A percentile compares a stretch with the other conserved stretches of the same genome.
phyloP scores from a whole-genome alignment of 2,888 invertebrate genomes.

The Caenorhabditis sp. region DNA sequence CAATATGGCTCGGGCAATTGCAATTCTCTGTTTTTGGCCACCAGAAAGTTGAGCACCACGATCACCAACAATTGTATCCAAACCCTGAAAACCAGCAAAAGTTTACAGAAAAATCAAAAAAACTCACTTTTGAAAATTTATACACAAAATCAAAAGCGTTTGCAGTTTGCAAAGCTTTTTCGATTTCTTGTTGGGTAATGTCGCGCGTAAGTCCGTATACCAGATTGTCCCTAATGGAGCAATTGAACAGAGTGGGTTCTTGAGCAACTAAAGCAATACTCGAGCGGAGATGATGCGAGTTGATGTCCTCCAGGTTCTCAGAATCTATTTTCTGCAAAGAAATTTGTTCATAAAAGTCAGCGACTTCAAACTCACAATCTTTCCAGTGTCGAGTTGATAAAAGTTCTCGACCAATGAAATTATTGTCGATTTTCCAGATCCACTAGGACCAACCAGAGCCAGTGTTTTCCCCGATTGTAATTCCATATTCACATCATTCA shows the following conservation, averaged over 20 bases:
- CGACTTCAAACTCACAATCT: slow-evolving; percentile 84
- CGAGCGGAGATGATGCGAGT: slow-evolving; percentile 80
- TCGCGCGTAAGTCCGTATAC: neutral
- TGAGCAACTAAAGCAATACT: slow-evolving; percentile 84
- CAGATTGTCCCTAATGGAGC: slow-evolving; percentile 75
- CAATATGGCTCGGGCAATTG: slow-evolving; percentile 83
- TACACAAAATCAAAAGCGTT: slow-evolving; percentile 84
- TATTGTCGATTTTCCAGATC: slow-evolving; percentile 84
- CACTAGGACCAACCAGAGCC: slow-evolving; percentile 84
- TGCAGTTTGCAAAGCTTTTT: slow-evolving; percentile 82
- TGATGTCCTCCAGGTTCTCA: slow-evolving; percentile 76
- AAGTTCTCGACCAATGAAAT: slow-evolving; percentile 88
- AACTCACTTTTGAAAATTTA: slow-evolving; percentile 82
- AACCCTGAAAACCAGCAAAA: slow-evolving; percentile 65
- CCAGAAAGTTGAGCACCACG: slow-evolving; percentile 84
- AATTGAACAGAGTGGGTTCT: slow-evolving; percentile 84
- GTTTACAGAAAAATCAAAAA: slow-evolving; percentile 71
- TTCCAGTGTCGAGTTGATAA: slow-evolving; percentile 89
- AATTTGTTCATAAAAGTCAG: too few species aligned
- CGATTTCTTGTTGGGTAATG: slow-evolving; percentile 60
- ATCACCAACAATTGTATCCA: slow-evolving; percentile 84
- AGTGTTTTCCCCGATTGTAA: slow-evolving; percentile 83
- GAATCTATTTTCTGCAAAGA: slow-evolving; percentile 78
- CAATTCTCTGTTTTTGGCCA: slow-evolving; percentile 84
- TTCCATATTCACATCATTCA: slow-evolving; percentile 82